Base-by-base conservation (phyloP, 2,888 invertebrate species). In the Epinotia brunnichana region DNA sequence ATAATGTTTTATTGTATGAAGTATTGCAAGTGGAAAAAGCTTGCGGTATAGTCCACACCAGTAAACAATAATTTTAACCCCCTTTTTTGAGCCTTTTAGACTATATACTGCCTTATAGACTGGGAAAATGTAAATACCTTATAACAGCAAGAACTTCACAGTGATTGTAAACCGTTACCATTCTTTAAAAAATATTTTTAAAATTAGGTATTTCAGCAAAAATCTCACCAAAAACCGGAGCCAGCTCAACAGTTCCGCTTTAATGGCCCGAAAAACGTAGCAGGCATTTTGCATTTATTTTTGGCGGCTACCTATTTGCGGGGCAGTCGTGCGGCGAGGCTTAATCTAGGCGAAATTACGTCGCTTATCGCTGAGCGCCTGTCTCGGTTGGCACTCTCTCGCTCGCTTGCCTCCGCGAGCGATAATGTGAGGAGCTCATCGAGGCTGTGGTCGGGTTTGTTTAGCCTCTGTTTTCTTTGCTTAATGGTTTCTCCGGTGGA, bases 231-330 rank as follows among this genome's bases (percentile, higher is more conserved):
- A 60, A 67, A 60, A 72, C n/a, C 61, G 53, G 54, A 35, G 61
- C 54, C 5, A 56, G 41, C 44, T 61, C 63, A 71, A 66, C 53
- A 53, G 44, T 67, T 71, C 56, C 3, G 48, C 48, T 59, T 61
- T 62, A 61, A 62, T 68, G 61, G 39, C 56, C 61, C 67, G 62
- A 67, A 67, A 67, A 72, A 21, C 61, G 67, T 39, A 35, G 66
- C 51, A 64, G 53, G 48, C 61, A 68, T 72, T 72, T 72, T 72
- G 72, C 48, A 56, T 72, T 68, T 72, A 68, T 72, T 68, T 72
- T 62, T 68, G 56, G 71, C 56, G n/a, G 57, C 60, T 41, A 61
- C 54, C 69, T 69, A 72, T 72, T 54, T 61, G 67, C 48, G 66
- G 66, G 66, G 24, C 70, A 63, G 63, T 48, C 70, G 70, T 15